Percentiles rank a stretch among this genome's conserved stretches.
phyloP scores from a whole-genome alignment of 2,888 invertebrate species.

The Agonopterix arenella region DNA sequence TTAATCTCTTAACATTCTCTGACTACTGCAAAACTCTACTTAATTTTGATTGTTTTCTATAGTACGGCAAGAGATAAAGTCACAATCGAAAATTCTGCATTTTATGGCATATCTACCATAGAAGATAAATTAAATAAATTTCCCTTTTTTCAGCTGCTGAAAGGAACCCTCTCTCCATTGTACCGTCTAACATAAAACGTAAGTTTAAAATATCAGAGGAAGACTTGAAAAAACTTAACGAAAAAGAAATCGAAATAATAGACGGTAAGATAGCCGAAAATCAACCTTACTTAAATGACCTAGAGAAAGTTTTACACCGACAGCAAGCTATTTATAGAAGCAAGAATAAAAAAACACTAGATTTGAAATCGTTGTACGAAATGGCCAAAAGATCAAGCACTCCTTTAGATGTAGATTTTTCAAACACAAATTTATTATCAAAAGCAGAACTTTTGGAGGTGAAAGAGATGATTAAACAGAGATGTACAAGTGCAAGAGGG shows the following conservation, averaged over 20 bases:
- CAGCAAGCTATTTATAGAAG: constrained; percentile 27
- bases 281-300: constrained; percentile 50
- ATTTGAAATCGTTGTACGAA: constrained; percentile 48
- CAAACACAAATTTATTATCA: constrained; percentile 33
- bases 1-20: no score
- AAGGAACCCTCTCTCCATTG: constrained; percentile 15
- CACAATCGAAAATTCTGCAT: no score
- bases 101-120: no score
- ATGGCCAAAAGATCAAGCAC: constrained; percentile 41
- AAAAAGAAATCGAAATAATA: constrained; percentile 60
- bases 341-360: constrained; percentile 34
- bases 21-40: no score
- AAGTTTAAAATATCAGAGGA: constrained; percentile 39
- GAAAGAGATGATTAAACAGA: constrained; percentile 45
- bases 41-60: no score
- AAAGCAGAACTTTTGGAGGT: constrained; percentile 48
- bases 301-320: constrained; percentile 42
- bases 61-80: no score
- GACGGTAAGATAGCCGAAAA: constrained; percentile 51
- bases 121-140: not conserved
- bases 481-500: constrained; percentile 44
- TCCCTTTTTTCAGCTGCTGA: constrained; percentile 6
- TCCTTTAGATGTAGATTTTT: constrained; percentile 27
- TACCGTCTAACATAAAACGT: constrained; percentile 35
- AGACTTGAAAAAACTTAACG: constrained; percentile 36